These are phyloP conservation scores for Chalcosyrphus nemorum DNA, from an alignment of 2,888 invertebrate species.

Conservation along the genomic window DNA sequence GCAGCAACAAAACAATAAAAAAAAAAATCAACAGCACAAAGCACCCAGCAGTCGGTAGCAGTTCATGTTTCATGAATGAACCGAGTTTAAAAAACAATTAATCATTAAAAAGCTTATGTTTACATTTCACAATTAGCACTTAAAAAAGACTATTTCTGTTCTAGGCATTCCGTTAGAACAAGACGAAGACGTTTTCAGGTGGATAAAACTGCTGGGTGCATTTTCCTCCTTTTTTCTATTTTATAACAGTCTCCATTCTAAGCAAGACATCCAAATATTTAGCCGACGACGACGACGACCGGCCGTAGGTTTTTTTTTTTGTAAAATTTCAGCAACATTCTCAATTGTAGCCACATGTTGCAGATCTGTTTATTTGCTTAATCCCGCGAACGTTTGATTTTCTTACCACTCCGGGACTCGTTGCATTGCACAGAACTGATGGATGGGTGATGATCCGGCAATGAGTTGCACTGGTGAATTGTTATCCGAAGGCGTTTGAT, in stretches of 20 bases:
- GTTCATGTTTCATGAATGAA: slow-evolving; percentile 43
- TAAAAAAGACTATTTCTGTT: slow-evolving; percentile 50
- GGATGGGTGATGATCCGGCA: slow-evolving; percentile 58
- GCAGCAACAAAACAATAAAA: too few relatives aligned
- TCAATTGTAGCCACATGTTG: slow-evolving; percentile 69
- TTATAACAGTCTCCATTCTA: slow-evolving; percentile 28
- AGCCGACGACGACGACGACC: slow-evolving; percentile 17
- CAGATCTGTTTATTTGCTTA: slow-evolving; percentile 69
- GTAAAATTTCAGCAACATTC: slow-evolving; percentile 63
- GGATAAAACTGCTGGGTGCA: background rate
- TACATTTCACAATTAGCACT: slow-evolving; percentile 71
- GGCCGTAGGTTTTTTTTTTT: slow-evolving; percentile 13
- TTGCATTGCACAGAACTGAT: slow-evolving; percentile 53
- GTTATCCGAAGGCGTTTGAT: slow-evolving; percentile 69
- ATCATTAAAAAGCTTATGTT: slow-evolving; percentile 51
- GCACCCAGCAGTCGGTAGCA: background rate
- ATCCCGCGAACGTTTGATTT: slow-evolving; percentile 70
- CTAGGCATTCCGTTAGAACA: slow-evolving; percentile 23
- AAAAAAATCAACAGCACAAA: too few relatives aligned
- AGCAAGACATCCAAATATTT: slow-evolving; percentile 70
- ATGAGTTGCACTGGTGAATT: slow-evolving; percentile 65
- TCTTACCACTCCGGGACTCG: slow-evolving; percentile 67
- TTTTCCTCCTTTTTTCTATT: background rate
- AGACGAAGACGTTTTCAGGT: slow-evolving; percentile 41
- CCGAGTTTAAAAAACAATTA: slow-evolving; percentile 37